Percentiles rank a stretch among this genome's conserved stretches.
Conservation (phyloP, 2,888 invertebrate species). For the Drosophila barbarae region DNA sequence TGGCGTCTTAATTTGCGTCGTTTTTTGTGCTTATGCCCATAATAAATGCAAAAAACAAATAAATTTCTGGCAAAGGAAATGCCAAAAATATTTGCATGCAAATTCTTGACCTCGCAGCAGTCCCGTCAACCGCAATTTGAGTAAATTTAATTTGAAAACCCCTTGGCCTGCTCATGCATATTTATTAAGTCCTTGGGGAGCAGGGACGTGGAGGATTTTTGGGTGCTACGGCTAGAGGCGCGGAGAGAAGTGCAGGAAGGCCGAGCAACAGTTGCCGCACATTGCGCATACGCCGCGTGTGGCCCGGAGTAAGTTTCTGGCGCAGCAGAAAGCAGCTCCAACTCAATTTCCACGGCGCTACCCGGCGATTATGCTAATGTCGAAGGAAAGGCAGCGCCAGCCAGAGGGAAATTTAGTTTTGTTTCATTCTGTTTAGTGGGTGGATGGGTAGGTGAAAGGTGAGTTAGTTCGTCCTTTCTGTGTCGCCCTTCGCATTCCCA, state of each 20-base stretch:
- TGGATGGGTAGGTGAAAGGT: slow-evolving; percentile 27
- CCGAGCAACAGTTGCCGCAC: slow-evolving; percentile 63
- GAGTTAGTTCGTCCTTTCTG: slow-evolving; percentile 37
- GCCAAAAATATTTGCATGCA: slow-evolving; percentile 60
- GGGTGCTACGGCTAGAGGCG: not conserved
- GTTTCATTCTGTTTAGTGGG: not conserved
- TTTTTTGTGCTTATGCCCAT: slow-evolving; percentile 53
- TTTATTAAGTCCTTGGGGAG: slow-evolving; percentile 51
- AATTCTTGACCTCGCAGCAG: slow-evolving; percentile 66
- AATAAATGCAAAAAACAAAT: slow-evolving; percentile 69
- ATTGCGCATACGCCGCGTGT: slow-evolving; percentile 52
- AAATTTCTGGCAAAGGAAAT: slow-evolving; percentile 52
- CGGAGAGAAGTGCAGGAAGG: not conserved
- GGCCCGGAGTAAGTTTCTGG: slow-evolving; percentile 37
- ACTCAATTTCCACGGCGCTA: slow-evolving; percentile 59
- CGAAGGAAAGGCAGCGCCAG: slow-evolving; percentile 13
- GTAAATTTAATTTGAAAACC: slow-evolving; percentile 72
- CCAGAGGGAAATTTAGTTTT: slow-evolving; percentile 12
- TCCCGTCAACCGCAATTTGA: slow-evolving; percentile 54
- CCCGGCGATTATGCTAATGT: slow-evolving; percentile 72
- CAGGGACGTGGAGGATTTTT: not conserved
- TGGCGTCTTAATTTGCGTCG: slow-evolving; percentile 57
- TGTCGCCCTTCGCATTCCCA: slow-evolving; percentile 43
- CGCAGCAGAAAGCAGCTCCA: slow-evolving; percentile 38
- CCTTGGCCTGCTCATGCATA: slow-evolving; percentile 66